Base-by-base conservation (phyloP, 2,888 invertebrate species). In the Catocala nupta region DNA sequence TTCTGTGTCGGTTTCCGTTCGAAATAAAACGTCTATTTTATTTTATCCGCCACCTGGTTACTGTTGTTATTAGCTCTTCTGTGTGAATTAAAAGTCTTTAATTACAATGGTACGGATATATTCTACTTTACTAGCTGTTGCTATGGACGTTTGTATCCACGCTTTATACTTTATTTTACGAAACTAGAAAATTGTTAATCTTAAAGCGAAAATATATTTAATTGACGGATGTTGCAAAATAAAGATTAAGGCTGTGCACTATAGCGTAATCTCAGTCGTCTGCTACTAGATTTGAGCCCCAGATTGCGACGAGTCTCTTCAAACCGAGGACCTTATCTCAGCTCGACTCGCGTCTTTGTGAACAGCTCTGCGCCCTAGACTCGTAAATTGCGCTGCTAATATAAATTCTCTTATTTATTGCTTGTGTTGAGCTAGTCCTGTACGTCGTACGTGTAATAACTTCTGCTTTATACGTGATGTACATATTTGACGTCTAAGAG, bases 251-350 rank as follows among this genome's bases (percentile, higher is more conserved):
- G 5, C 51, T 4, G 42, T 65, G 59, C 56, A 62, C 47, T 67
- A 51, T 42, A 53, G 6, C 34, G 53, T 74, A 64, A 73, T 74
- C 62, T 71, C 60, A 39, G 60, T 63, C 48, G 62, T 59, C 64
- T 64, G 56, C 55, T 68, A 57, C 56, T 63, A 75, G 77, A 79
- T 81, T 68, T 57, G 33, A 60, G 63, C n/a, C 42, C 49, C 6
- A 67, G 67, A 72, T 72, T 63, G 63, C 59, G 70, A 33, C 39
- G 48, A 70, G 70, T 73, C 68, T 74, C 57, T 57, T 77, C 67
- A 69, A 58, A 67, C 25, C 33, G 48, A 59, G 52, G 63, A 68
- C 64, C 69, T 78, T 82, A 81, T 81, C 81, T 78, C 50, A 47
- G 34, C 52, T 70, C 56, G 36, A 52, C 59, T 71, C 64, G 54